Conservation (phyloP, 2,797 vertebrate species). For the Aulostomus chinensis region DNA sequence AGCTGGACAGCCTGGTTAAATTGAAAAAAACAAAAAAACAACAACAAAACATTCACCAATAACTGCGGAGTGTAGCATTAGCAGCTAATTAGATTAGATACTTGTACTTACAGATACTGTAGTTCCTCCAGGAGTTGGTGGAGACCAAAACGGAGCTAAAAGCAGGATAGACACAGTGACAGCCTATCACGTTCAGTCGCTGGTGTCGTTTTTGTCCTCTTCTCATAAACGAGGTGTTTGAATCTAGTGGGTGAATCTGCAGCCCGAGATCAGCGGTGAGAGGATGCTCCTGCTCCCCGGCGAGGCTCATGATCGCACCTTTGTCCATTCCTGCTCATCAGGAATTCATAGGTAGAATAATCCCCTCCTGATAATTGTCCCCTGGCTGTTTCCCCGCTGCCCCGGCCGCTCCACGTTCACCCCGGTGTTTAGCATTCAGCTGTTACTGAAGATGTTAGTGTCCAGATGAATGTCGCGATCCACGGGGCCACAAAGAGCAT, state of each 20-base stretch:
- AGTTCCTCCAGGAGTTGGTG: too few relatives aligned
- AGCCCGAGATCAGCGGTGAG: conserved; percentile 22
- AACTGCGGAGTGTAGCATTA: too few relatives aligned
- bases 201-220: too few relatives aligned
- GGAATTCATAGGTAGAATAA: conserved; percentile 76
- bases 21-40: too few relatives aligned
- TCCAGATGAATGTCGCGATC: conserved; percentile 86
- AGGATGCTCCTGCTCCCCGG: conserved; percentile 30
- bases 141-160: too few relatives aligned
- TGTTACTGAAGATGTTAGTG: conserved; percentile 90
- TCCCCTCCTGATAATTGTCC: conserved; percentile 68
- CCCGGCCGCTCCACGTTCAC: conserved; percentile 41
- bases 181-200: too few relatives aligned
- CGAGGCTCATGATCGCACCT: conserved; percentile 44
- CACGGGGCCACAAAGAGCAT: conserved; percentile 82
- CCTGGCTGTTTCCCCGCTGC: conserved; percentile 52
- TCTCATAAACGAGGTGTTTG: background rate
- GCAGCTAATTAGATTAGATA: too few relatives aligned
- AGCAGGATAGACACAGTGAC: too few relatives aligned
- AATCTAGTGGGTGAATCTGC: conserved; percentile 6
- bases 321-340: conserved; percentile 70
- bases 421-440: conserved; percentile 88
- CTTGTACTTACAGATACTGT: too few relatives aligned
- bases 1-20: too few relatives aligned
- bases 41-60: too few relatives aligned